Conservation (phyloP, 2,113 vertebrate genomes). For the Campylomormyrus numenius region DNA sequence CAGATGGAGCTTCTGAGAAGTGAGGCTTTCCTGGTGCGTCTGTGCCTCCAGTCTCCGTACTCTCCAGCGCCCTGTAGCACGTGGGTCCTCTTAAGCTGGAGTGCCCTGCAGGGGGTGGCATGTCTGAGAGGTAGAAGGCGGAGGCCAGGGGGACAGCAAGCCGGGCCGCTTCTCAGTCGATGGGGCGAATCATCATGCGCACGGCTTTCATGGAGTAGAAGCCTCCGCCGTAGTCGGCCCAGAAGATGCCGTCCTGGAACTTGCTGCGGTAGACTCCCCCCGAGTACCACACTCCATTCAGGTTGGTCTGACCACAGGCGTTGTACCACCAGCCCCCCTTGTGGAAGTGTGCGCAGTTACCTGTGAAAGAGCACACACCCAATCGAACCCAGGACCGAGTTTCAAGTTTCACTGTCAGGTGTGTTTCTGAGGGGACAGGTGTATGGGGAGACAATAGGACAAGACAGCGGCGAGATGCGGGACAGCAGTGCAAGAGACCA, state of each 20-base stretch:
- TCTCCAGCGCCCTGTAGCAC: background rate
- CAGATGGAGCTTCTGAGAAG: background rate
- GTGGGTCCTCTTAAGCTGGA: background rate
- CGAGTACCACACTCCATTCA: conserved; percentile 94
- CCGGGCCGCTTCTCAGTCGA: conserved; percentile 62
- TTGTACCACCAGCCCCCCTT: conserved; percentile 99
- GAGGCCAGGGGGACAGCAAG: background rate
- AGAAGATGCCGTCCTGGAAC: conserved; percentile 94
- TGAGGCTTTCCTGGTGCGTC: background rate
- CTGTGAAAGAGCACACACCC: conserved; percentile 46
- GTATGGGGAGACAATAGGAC: background rate
- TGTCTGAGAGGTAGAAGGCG: conserved; percentile 5
- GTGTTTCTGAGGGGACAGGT: background rate
- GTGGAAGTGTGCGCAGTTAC: conserved; percentile 97
- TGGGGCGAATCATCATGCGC: conserved; percentile 91
- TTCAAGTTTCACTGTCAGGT: background rate
- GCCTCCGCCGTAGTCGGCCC: conserved; percentile 93
- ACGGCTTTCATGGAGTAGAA: conserved; percentile 89
- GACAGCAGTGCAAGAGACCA: background rate
- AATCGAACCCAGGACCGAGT: background rate
- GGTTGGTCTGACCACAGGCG: conserved; percentile 89
- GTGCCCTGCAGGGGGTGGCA: background rate
- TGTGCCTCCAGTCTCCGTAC: background rate
- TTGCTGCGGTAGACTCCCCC: conserved; percentile 97
- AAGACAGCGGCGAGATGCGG: background rate